These are phyloP conservation scores for Meganola albula DNA, from an alignment of 2,888 invertebrate species.

Conservation along the genomic window DNA sequence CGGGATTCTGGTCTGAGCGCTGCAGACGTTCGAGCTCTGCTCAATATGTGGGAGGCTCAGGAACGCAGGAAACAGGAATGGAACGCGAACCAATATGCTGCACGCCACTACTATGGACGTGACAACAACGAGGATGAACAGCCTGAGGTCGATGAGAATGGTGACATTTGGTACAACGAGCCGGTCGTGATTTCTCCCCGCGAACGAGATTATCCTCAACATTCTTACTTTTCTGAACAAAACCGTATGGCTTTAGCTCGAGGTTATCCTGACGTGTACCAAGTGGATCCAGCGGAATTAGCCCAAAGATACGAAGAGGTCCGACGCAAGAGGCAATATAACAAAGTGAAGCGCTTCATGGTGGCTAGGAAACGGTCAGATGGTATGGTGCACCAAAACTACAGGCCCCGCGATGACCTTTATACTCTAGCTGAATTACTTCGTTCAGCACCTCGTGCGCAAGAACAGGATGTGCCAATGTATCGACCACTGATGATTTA, in stretches of 20 bases:
- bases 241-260: slow-evolving; percentile 61
- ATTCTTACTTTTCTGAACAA: slow-evolving; percentile 70
- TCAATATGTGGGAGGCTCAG: slow-evolving; percentile 79
- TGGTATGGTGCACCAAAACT: slow-evolving; percentile 58
- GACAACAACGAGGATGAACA: slow-evolving; percentile 68
- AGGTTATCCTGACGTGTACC: slow-evolving; percentile 64
- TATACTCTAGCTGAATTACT: slow-evolving; percentile 79
- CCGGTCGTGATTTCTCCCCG: slow-evolving; percentile 72
- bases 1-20: slow-evolving; percentile 79
- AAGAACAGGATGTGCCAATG: slow-evolving; percentile 77
- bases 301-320: slow-evolving; percentile 67
- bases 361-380: slow-evolving; percentile 77
- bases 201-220: slow-evolving; percentile 60
- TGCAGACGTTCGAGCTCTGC: slow-evolving; percentile 78
- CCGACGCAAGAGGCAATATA: slow-evolving; percentile 70
- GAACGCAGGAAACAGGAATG: slow-evolving; percentile 72
- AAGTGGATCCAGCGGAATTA: slow-evolving; percentile 60
- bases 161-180: slow-evolving; percentile 78
- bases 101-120: slow-evolving; percentile 60
- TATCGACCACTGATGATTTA: slow-evolving; percentile 80
- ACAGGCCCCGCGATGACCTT: slow-evolving; percentile 75
- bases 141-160: slow-evolving; percentile 69
- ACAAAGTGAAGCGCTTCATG: slow-evolving; percentile 79
- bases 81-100: slow-evolving; percentile 53
- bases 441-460: slow-evolving; percentile 69